Evolutionary conservation across 2,888 invertebrate species (phyloP), one percentile per base, ranked within the genome.

Genomic region (Synergus laeviventris): DNA sequence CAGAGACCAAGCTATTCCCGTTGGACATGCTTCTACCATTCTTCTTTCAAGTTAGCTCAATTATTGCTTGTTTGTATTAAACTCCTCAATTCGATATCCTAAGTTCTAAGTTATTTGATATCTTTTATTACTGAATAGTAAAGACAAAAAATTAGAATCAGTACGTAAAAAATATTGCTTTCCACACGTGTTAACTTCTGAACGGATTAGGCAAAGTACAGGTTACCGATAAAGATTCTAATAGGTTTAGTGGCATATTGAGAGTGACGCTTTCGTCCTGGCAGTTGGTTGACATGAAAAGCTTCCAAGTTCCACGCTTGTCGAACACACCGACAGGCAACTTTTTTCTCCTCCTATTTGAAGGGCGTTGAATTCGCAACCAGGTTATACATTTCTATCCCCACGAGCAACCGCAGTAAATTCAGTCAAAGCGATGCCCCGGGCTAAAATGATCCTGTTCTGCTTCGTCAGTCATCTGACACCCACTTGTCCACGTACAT

Each of bases 221-320:
- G 62, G n/a, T 62, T 38, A 38, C 11, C 4, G 45, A 9, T 49
- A 70, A 70, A 70, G 24, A 16, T 66, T 45, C 59, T 49, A 70
- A 70, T 49, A 70, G 24, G 24, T 70, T 70, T 70, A 70, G 31
- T 70, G 49, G 14, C 70, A 31, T 24, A 31, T 70, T 24, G n/a
- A 70, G 24, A 70, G 45, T 70, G 70, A 70, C 14, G 70, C 9
- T 70, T 70, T 31, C 11, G n/a, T 36, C 16, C 24, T 31, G 70
- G 31, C 11, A 49, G 49, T 49, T 49, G 24, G n/a, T 70, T 49
- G 70, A 45, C 45, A 70, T 49, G 70, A 49, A 49, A 70, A 45
- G 70, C 70, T 45, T 45, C n/a, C 64, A 70, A 49, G 45, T 70
- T 70, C 45, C 16, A 70, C 31, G 45, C 31, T 45, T 70, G 70